A percentile compares a stretch with the other conserved stretches of the same genome.
phyloP scores from a whole-genome alignment of 2,888 invertebrate species.

The Rhopalosiphum nymphaeae region DNA sequence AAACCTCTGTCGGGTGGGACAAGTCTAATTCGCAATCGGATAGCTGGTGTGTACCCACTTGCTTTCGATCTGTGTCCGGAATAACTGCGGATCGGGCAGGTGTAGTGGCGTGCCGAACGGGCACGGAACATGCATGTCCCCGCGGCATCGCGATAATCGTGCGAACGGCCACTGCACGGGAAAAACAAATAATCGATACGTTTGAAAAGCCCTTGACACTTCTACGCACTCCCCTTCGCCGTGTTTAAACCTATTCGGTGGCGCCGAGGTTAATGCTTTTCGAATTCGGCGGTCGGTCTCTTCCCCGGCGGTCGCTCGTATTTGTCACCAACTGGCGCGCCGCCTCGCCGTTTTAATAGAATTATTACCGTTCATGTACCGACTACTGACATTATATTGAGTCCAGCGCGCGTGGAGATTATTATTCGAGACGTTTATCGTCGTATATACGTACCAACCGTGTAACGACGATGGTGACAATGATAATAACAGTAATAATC shows the following conservation, averaged over 20 bases:
- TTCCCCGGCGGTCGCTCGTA: neutral
- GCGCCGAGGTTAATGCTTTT: neutral
- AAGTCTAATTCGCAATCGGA: no score
- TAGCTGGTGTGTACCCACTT: neutral
- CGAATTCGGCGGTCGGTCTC: neutral
- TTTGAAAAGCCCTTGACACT: slow-evolving; percentile 37
- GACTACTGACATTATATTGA: neutral
- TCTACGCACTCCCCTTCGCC: neutral
- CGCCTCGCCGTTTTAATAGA: neutral
- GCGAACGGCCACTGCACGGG: neutral
- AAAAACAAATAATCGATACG: slow-evolving; percentile 42
- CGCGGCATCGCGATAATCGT: neutral
- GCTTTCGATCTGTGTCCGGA: neutral
- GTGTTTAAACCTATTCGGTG: neutral
- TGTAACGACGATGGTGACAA: neutral
- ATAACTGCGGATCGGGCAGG: neutral
- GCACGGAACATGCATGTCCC: neutral
- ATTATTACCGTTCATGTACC: no score
- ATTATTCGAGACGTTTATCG: neutral
- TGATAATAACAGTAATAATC: neutral
- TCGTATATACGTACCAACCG: neutral
- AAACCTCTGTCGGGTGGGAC: neutral
- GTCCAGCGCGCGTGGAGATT: neutral
- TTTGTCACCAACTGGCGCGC: neutral
- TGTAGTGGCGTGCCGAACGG: neutral